Evolutionary conservation across 2,797 vertebrate species (phyloP), one percentile per base, ranked within the genome.

Genomic region (Hephaestus fuliginosus): DNA sequence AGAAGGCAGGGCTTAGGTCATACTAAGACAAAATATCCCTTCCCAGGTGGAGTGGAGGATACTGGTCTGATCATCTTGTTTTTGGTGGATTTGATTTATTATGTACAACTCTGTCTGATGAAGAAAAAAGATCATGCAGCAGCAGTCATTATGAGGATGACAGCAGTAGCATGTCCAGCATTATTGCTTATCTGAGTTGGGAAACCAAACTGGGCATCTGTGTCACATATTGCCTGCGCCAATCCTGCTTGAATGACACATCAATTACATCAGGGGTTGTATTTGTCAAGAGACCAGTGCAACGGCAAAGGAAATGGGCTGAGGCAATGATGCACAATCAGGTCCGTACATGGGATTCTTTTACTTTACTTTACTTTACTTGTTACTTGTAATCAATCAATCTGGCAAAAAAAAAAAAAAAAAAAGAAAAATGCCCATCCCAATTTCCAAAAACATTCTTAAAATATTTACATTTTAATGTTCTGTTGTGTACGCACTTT

Each of bases 171-270:
- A 66, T 73, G 83, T 75, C 80, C 62, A 70, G 72, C 60, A 57
- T 81, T 82, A 84, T 82, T 74, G 68, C 76, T 52, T 56, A 81
- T 36, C 77, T 75, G 61, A 69, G 33, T 62, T 58, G 17, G 64
- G 67, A 80, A 80, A 80, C 49, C 56, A 66, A 62, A 74, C 56
- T 39, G 53, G 68, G 74, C 80, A 77, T 78, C 74, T 84, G 70
- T 71, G 81, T 74, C 69, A 36, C 49, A 73, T 72, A 55, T 46
- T 74, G 78, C 61, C 28, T 5, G 33, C 13, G 22, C 62, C 62
- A 65, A 62, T 78, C 61, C 44, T 55, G 13, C 70, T 39, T 89
- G 85, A 90, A 72, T 86, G 84, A 84, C 86, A 86, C 74, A 76
- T 89, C 65, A 76, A 82, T 86, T 90, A 87, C 71, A 77, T 74